A percentile compares a stretch with the other conserved stretches of the same genome.
phyloP scores from a whole-genome alignment of 2,113 vertebrate genomes.

The Forbesichthys papilliferus region DNA sequence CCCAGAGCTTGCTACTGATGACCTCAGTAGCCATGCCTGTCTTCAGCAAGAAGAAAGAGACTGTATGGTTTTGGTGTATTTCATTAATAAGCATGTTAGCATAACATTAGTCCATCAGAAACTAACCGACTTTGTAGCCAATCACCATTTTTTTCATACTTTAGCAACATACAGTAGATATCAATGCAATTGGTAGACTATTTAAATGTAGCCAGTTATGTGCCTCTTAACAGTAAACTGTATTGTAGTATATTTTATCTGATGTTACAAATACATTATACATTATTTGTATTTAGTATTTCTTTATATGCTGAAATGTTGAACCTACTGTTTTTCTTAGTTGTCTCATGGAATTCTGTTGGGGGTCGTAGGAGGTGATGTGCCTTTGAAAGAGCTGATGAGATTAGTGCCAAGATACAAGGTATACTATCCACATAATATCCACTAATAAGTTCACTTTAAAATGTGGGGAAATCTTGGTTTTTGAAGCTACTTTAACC shows the following conservation, averaged over 20 bases:
- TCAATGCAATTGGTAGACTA: neutral
- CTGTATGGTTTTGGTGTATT: slow-evolving; percentile 73
- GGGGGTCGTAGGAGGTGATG: slow-evolving; percentile 93
- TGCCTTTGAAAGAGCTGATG: slow-evolving; percentile 89
- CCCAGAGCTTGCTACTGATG: slow-evolving; percentile 88
- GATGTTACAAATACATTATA: no score
- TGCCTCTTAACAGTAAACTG: neutral
- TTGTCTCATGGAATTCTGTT: slow-evolving; percentile 92
- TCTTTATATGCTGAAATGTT: slow-evolving; percentile 1
- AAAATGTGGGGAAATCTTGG: no score
- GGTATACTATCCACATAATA: slow-evolving; percentile 64
- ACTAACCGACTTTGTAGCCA: neutral
- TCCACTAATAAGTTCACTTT: neutral
- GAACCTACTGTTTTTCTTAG: slow-evolving; percentile 69
- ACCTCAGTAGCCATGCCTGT: slow-evolving; percentile 97
- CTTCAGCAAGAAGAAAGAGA: slow-evolving; percentile 97
- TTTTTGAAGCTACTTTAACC: no score
- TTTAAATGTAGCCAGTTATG: neutral
- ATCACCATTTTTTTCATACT: neutral
- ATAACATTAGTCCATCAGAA: no score
- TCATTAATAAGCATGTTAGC: no score
- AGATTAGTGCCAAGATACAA: slow-evolving; percentile 91
- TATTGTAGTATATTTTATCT: no score
- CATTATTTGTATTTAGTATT: neutral
- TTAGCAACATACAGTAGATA: neutral